phyloP scores from a whole-genome alignment of 2,888 invertebrate species.

The Scaptomyza tumidula region DNA sequence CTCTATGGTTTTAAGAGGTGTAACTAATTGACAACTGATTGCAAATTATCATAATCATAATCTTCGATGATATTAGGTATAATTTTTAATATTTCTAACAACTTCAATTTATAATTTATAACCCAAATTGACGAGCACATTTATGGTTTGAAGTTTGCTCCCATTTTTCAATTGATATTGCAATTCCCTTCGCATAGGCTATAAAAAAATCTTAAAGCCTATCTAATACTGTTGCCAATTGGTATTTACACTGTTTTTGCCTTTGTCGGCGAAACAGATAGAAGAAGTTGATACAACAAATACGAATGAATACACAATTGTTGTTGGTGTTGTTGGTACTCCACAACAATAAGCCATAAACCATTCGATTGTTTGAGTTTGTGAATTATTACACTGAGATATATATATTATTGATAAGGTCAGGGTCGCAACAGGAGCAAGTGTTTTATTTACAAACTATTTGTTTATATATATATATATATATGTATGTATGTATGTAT shows the following conservation, averaged over 20 bases:
- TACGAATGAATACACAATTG: constrained; percentile 23
- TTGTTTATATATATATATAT: no score
- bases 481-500: no score
- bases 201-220: constrained; percentile 62
- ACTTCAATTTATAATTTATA: constrained; percentile 42
- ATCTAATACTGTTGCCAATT: constrained; percentile 53
- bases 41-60: neutral
- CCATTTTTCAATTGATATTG: constrained; percentile 24
- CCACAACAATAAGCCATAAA: constrained; percentile 51
- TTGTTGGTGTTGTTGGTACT: neutral
- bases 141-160: constrained; percentile 42
- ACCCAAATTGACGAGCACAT: constrained; percentile 20
- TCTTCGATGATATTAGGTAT: neutral
- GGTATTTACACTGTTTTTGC: constrained; percentile 59
- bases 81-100: neutral
- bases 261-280: constrained; percentile 70
- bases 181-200: constrained; percentile 22
- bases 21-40: constrained; percentile 8
- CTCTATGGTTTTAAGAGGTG: neutral
- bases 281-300: constrained; percentile 11
- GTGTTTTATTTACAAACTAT: constrained; percentile 7
- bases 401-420: constrained; percentile 46
- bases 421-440: constrained; percentile 49
- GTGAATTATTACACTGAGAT: constrained; percentile 61
- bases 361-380: constrained; percentile 41